Percentiles rank a stretch among this genome's conserved stretches.
These are phyloP conservation scores for Amphibalanus amphitrite DNA, from an alignment of 1,140 invertebrate genomes.

Conservation along the genomic window DNA sequence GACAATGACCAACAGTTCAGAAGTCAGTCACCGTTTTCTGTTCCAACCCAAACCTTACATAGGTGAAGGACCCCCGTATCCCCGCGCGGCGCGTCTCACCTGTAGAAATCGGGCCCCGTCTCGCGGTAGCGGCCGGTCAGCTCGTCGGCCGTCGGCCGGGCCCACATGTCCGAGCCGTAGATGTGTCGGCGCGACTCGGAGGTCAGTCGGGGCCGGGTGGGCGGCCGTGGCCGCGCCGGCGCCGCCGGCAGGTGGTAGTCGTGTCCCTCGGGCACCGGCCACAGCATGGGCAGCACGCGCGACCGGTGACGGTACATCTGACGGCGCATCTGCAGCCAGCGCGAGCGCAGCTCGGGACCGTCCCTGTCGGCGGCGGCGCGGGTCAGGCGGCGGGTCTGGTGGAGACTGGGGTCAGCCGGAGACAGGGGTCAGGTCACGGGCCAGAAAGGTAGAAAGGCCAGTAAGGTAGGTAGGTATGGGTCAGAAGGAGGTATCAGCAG, in stretches of 20 bases:
- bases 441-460: no score
- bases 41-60: no score
- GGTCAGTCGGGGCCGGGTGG: conserved; percentile 11
- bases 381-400: no score
- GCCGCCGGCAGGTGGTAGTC: conserved; percentile 4
- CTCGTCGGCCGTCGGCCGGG: conserved; percentile 36
- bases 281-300: conserved; percentile 2
- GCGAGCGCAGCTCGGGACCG: not conserved
- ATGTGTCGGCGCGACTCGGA: conserved; percentile 39
- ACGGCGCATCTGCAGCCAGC: not conserved
- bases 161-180: conserved; percentile 59
- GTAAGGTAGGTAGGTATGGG: no score
- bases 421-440: no score
- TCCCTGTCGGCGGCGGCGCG: no score
- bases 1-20: no score
- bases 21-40: no score
- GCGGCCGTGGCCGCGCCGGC: not conserved
- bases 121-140: conserved; percentile 47
- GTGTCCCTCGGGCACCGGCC: not conserved
- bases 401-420: no score
- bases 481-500: no score
- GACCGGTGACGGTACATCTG: not conserved
- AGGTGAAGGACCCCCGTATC: no score
- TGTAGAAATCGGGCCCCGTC: conserved; percentile 51
- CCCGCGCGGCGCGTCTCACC: conserved; percentile 26